A percentile compares a stretch with the other conserved stretches of the same genome.
Evolutionary conservation across 2,888 invertebrate species (phyloP).

Genomic region (Calameuta filiformis): DNA sequence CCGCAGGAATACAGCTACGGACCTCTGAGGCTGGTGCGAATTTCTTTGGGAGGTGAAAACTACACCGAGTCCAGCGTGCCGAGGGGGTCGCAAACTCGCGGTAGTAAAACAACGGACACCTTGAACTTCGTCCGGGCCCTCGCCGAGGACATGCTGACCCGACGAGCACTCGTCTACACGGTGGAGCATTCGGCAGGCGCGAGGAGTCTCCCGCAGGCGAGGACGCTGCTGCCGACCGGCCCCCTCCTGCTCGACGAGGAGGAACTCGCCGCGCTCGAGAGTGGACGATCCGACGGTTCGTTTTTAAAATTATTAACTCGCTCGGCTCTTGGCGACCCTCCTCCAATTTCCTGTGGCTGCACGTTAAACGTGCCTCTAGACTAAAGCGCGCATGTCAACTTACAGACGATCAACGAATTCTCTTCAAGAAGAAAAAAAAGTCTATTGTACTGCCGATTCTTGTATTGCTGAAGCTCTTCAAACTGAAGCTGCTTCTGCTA

Average conservation of each 20-base stretch:
- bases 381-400: too few species aligned
- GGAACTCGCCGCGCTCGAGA: slow-evolving; percentile 36
- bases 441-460: slow-evolving; percentile 73
- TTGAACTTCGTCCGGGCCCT: slow-evolving; percentile 53
- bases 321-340: too few species aligned
- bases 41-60: slow-evolving; percentile 40
- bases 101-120: slow-evolving; percentile 46
- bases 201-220: slow-evolving; percentile 31
- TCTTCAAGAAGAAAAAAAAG: slow-evolving; percentile 82
- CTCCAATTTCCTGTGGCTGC: too few species aligned
- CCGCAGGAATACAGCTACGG: slow-evolving; percentile 58
- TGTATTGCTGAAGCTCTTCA: slow-evolving; percentile 60
- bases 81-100: slow-evolving; percentile 41
- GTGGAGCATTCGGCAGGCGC: slow-evolving; percentile 47
- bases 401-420: slow-evolving; percentile 25
- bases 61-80: slow-evolving; percentile 45
- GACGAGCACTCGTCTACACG: slow-evolving; percentile 59
- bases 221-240: slow-evolving; percentile 23
- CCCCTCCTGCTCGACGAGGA: slow-evolving; percentile 59
- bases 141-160: slow-evolving; percentile 57
- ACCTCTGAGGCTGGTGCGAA: slow-evolving; percentile 55
- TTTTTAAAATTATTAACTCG: too few species aligned
- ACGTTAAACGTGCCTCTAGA: too few species aligned
- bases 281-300: too few species aligned
- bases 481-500: slow-evolving; percentile 70